These are phyloP conservation scores for Aplodontia rufa DNA, from an alignment of 2,113 vertebrate species.

Conservation along the genomic window DNA sequence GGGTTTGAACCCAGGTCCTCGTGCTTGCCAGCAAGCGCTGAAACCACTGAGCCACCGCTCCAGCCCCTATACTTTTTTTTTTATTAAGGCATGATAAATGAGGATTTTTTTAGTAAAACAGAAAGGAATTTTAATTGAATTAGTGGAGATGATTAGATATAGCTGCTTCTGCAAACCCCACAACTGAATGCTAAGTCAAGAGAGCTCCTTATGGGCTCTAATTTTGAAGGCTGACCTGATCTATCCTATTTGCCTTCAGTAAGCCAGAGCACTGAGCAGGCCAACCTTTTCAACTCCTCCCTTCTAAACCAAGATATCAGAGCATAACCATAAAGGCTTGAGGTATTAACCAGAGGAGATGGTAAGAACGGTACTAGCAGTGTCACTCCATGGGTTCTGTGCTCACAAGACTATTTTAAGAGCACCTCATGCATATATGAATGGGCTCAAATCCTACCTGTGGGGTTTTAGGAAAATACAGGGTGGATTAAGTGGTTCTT, in stretches of 20 bases:
- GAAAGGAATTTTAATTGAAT: slow-evolving; percentile 53
- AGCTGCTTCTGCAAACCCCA: not conserved
- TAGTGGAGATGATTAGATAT: not conserved
- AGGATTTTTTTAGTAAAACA: no score
- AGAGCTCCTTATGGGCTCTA: not conserved
- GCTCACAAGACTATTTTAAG: not conserved
- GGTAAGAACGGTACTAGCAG: not conserved
- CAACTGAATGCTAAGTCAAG: not conserved
- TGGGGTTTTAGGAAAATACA: not conserved
- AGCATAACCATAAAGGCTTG: not conserved
- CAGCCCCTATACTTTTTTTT: no score
- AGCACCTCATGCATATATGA: not conserved
- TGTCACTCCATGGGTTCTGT: not conserved
- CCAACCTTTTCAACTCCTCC: not conserved
- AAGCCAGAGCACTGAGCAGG: not conserved
- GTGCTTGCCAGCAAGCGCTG: no score
- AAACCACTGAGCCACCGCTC: no score
- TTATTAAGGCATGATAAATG: no score
- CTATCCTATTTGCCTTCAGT: not conserved
- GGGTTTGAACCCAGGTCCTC: no score
- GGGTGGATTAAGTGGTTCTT: not conserved
- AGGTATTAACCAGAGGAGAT: not conserved
- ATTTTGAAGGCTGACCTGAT: not conserved
- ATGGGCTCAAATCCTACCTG: not conserved
- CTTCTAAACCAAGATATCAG: not conserved